These are phyloP conservation scores for Sebastes hubbsi DNA, from an alignment of 2,797 vertebrate genomes.

Conservation along the genomic window DNA sequence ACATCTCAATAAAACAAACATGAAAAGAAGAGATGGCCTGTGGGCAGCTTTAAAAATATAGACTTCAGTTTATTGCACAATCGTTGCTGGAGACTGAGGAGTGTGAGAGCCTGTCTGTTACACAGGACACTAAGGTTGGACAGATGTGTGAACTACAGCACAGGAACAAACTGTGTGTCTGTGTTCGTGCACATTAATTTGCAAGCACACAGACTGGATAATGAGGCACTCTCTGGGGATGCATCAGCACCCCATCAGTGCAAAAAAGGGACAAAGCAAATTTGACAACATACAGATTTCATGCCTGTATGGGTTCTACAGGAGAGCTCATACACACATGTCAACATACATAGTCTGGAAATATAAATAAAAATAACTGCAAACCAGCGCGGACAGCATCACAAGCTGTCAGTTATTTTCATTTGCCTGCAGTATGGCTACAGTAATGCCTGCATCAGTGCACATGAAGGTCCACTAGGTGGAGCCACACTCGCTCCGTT, in stretches of 20 bases:
- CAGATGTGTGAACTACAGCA: constrained; percentile 41
- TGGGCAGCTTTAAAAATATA: constrained; percentile 83
- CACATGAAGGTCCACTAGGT: constrained; percentile 65
- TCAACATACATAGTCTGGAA: constrained; percentile 30
- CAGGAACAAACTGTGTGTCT: constrained; percentile 41
- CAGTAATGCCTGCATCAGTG: constrained; percentile 54
- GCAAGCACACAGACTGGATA: constrained; percentile 38
- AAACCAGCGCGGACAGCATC: constrained; percentile 22
- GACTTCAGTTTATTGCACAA: constrained; percentile 88
- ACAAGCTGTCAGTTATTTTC: constrained; percentile 1
- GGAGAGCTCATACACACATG: constrained; percentile 38
- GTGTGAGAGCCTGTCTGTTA: constrained; percentile 81
- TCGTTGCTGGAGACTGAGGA: constrained; percentile 82
- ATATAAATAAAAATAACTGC: constrained; percentile 29
- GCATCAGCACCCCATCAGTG: constrained; percentile 36
- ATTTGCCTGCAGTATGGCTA: constrained; percentile 44
- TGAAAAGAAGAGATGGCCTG: constrained; percentile 33
- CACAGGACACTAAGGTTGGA: constrained; percentile 51
- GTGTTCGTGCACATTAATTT: constrained; percentile 24
- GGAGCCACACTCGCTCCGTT: constrained; percentile 62
- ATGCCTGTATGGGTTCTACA: constrained; percentile 49
- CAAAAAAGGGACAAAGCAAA: constrained; percentile 31
- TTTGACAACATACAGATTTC: constrained; percentile 16
- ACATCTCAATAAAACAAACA: not conserved
- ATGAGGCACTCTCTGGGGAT: constrained; percentile 50